These are phyloP conservation scores for Saiga tatarica DNA, from an alignment of 2,113 vertebrate genomes.

Conservation along the genomic window DNA sequence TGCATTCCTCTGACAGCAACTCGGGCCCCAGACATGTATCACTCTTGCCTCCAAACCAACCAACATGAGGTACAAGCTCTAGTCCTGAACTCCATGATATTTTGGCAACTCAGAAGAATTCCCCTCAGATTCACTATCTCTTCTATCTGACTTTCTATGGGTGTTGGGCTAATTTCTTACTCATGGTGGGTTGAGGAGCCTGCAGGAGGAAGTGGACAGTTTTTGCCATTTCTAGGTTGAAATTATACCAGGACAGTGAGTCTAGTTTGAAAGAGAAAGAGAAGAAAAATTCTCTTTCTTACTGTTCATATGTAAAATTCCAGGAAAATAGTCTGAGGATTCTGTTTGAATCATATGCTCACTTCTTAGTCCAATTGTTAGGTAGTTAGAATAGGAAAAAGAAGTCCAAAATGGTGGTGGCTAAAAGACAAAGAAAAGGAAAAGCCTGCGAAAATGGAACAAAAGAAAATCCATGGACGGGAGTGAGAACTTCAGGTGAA, in stretches of 20 bases:
- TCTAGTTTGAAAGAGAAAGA: neutral
- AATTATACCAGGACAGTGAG: neutral
- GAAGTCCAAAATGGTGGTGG: neutral
- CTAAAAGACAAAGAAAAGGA: neutral
- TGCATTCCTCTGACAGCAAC: neutral
- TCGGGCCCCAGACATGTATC: neutral
- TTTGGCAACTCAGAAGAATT: neutral
- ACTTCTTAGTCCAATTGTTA: neutral
- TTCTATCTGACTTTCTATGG: neutral
- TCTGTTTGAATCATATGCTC: neutral
- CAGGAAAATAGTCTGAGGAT: neutral
- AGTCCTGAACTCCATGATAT: neutral
- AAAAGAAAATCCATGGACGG: neutral
- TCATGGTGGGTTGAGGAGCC: neutral
- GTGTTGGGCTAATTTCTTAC: neutral
- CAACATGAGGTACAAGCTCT: neutral
- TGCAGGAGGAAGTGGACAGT: neutral
- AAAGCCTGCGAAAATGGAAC: neutral
- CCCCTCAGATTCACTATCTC: neutral
- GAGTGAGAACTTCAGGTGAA: neutral
- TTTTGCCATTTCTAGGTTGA: neutral
- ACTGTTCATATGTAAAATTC: neutral
- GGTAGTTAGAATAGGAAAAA: neutral
- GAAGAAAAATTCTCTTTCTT: neutral
- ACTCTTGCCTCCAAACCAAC: neutral